Evolutionary conservation across 2,113 vertebrate species (phyloP).

Genomic region (Phyllostomus discolor): DNA sequence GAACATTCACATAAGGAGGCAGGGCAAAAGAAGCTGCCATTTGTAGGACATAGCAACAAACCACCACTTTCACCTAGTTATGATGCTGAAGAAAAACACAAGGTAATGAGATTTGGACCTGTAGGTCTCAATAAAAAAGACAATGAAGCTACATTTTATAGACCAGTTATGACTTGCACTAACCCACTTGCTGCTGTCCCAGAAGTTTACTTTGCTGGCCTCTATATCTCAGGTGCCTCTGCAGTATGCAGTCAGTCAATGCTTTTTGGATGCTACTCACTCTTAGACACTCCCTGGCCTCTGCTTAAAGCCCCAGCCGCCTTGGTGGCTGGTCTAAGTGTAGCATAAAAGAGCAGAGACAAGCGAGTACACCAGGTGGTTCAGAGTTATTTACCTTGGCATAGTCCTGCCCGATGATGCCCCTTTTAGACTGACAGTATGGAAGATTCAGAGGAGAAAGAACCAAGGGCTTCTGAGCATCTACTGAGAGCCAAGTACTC

Average conservation of each 20-base stretch:
- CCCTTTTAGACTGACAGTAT: not conserved
- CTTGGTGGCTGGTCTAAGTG: not conserved
- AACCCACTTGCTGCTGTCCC: not conserved
- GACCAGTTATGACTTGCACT: not conserved
- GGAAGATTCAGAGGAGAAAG: not conserved
- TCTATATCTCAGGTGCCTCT: not conserved
- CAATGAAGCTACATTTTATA: not conserved
- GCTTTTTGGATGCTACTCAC: not conserved
- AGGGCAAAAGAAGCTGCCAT: accelerated
- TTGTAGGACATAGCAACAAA: not conserved
- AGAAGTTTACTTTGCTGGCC: not conserved
- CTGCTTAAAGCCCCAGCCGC: not conserved
- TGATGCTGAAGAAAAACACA: not conserved
- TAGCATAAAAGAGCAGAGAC: not conserved
- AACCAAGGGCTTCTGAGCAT: not conserved
- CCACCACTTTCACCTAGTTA: not conserved
- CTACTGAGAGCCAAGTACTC: not conserved
- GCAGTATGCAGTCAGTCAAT: not conserved
- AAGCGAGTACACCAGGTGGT: not conserved
- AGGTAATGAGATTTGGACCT: not conserved
- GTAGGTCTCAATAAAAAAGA: not conserved
- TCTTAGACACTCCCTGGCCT: no score
- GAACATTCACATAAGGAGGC: not conserved
- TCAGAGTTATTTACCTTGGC: not conserved
- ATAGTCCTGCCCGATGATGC: not conserved